These are phyloP conservation scores for Cepaea nemoralis DNA, from an alignment of 1,140 invertebrate species.

Conservation along the genomic window DNA sequence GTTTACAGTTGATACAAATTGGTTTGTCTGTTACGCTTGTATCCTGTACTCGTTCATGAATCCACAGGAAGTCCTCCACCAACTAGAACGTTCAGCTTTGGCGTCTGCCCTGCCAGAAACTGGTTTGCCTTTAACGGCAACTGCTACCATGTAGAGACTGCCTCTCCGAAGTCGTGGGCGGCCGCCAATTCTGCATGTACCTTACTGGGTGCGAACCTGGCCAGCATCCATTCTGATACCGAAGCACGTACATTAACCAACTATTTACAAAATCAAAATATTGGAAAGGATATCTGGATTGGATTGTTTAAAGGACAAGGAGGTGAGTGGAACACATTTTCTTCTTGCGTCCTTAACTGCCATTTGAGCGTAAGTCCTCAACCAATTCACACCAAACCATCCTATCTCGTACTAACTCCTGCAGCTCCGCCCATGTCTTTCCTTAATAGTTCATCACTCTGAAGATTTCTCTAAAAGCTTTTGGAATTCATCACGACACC, in stretches of 20 bases:
- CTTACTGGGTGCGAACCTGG: constrained; percentile 42
- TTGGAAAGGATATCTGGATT: constrained; percentile 38
- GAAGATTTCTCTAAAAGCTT: too few species aligned
- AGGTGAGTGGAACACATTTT: too few species aligned
- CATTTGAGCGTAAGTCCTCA: too few species aligned
- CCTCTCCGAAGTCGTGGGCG: constrained; percentile 44
- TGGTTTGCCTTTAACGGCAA: constrained; percentile 23
- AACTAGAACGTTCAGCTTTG: not conserved
- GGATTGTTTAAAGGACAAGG: constrained; percentile 34
- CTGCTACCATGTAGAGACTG: constrained; percentile 36
- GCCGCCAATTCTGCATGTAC: constrained; percentile 51
- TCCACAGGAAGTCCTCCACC: constrained; percentile 6
- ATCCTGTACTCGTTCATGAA: not conserved
- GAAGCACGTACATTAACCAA: constrained; percentile 48
- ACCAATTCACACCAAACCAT: too few species aligned
- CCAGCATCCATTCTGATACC: constrained; percentile 50
- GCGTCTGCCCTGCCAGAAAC: not conserved
- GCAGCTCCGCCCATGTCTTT: too few species aligned
- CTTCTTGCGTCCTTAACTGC: too few species aligned
- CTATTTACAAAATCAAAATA: not conserved
- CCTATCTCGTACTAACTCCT: too few species aligned
- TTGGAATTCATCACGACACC: too few species aligned
- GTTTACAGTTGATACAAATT: too few species aligned
- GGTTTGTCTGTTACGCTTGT: too few species aligned
- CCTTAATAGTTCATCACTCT: too few species aligned